A percentile compares a stretch with the other conserved stretches of the same genome.
Evolutionary conservation across 92 coral and sea anemone genomes (phyloP).

Genomic region (Phenganax marumi): DNA sequence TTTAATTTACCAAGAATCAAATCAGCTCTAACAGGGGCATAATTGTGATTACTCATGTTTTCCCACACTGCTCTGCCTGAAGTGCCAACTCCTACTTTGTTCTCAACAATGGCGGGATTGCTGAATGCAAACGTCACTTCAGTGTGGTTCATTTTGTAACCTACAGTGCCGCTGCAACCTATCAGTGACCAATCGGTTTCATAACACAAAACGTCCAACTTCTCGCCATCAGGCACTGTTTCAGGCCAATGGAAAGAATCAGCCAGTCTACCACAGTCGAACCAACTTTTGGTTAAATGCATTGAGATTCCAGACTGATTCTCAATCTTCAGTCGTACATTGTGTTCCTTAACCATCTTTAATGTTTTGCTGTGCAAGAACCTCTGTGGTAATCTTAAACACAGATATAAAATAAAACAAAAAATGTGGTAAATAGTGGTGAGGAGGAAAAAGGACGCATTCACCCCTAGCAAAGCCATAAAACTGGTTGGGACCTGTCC

Average conservation of each 20-base stretch:
- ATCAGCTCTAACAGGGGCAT: conserved; percentile 15
- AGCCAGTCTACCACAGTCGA: conserved; percentile 57
- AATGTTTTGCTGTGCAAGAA: background rate
- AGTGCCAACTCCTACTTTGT: conserved; percentile 58
- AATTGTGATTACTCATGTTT: conserved; percentile 42
- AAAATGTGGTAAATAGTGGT: no score
- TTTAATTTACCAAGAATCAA: background rate
- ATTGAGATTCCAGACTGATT: conserved; percentile 35
- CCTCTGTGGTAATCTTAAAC: background rate
- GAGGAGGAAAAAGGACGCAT: no score
- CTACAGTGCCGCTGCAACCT: conserved; percentile 60
- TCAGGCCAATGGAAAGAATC: conserved; percentile 46
- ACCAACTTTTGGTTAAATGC: conserved; percentile 44
- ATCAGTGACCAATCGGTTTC: conserved; percentile 49
- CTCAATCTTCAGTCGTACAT: conserved; percentile 26
- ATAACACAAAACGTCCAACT: conserved; percentile 37
- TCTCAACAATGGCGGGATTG: conserved; percentile 46
- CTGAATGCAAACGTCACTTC: conserved; percentile 57
- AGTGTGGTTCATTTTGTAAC: conserved; percentile 49
- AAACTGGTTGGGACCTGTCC: no score
- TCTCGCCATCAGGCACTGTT: conserved; percentile 19
- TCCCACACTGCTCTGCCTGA: conserved; percentile 52
- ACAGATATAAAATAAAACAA: background rate
- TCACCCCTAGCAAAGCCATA: no score
- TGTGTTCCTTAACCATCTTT: conserved; percentile 49